Evolutionary conservation across 2,113 vertebrate genomes (phyloP).

Genomic region (Malurus elegans): DNA sequence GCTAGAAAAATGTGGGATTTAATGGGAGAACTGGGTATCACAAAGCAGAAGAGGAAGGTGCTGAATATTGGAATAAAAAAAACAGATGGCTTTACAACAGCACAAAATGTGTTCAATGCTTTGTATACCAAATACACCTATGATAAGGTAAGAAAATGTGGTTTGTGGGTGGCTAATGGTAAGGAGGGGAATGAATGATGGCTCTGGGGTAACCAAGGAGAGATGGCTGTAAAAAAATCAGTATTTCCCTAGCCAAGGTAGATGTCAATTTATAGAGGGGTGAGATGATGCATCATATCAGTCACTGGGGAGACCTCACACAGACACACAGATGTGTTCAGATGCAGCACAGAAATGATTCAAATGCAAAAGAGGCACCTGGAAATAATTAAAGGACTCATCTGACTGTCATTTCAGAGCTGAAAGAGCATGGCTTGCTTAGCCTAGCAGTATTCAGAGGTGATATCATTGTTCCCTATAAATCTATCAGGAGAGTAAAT

Average conservation of each 20-base stretch:
- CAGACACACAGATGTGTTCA: neutral
- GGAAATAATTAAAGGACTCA: neutral
- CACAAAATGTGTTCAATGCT: neutral
- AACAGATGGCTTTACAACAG: neutral
- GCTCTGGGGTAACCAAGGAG: neutral
- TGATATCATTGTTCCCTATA: conserved; percentile 21
- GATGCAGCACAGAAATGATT: neutral
- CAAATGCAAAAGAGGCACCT: neutral
- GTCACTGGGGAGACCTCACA: neutral
- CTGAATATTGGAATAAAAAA: neutral
- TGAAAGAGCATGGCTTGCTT: conserved; percentile 16
- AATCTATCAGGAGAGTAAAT: neutral
- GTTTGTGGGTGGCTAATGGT: neutral
- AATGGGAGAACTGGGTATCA: neutral
- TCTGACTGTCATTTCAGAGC: neutral
- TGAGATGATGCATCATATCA: neutral
- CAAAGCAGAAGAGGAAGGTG: neutral
- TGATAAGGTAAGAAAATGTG: neutral
- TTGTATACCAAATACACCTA: neutral
- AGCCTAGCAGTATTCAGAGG: conserved; percentile 19
- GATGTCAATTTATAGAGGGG: neutral
- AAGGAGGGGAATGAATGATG: neutral
- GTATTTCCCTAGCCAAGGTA: neutral
- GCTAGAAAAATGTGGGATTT: neutral
- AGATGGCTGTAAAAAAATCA: neutral